Base-by-base conservation (phyloP, 2,888 invertebrate species). In the Biston betularia region DNA sequence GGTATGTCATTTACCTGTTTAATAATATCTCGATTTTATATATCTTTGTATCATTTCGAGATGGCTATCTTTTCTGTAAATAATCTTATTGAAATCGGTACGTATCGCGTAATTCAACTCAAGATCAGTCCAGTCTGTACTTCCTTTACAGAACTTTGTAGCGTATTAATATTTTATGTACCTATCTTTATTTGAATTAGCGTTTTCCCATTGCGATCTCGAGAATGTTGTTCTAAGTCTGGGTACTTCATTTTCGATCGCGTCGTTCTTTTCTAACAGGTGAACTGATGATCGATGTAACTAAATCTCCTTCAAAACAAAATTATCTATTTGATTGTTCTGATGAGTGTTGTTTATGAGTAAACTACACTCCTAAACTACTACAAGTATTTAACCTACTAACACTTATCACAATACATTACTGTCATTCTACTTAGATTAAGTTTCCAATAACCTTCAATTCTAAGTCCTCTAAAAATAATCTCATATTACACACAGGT, bases 1-100 rank as follows among this genome's bases (percentile, higher is more conserved):
- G 90, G 89, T 90, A 90, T 86, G 89, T 85, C 85, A 87, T 85
- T 85, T 87, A 58, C 49, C 35, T 61, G 38, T 49, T 40, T 63
- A 55, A 57, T 49, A 60, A 57, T 56, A 42, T 48, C 50, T 52
- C n/a, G 58, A 14, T 40, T 33, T 58, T 38, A 1, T 2, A 40
- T 34, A 35, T 56, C 14, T 56, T 14, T 48, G 38, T 24, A 40
- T 38, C 9, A 48, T 33, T 48, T 33, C 10, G 12, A 10, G 33
- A 52, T 15, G 6, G 10, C 3, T 11, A 4, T 38, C 38, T 38
- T 12, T 38, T 3, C 15, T 53, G 15, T 15, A 11, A 14, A 15
- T 8, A 40, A 53, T 40, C 15, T 53, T 14, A 53, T 52, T 52
- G 14, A 38, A 40, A 53, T 8, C 12, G 12, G n/a, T 14, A 38